Percentiles rank a stretch among this genome's conserved stretches.
Conservation (phyloP, 2,888 invertebrate species). For the Macrophya annulata region DNA sequence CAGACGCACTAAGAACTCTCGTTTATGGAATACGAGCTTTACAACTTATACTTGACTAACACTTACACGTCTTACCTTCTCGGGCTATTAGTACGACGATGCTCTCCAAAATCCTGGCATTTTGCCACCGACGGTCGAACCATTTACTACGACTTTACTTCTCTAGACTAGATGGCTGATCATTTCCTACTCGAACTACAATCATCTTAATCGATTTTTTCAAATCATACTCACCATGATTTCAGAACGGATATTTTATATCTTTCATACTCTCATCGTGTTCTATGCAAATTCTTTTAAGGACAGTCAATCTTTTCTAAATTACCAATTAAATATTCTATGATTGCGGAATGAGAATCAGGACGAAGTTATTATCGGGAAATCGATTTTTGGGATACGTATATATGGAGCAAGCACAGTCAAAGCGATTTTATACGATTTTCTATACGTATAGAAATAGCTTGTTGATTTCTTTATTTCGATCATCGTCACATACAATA, state of each 20-base stretch:
- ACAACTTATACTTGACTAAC: constrained; percentile 1
- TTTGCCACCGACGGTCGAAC: constrained; percentile 21
- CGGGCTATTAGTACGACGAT: constrained; percentile 30
- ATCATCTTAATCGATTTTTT: not conserved
- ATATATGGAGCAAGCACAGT: not conserved
- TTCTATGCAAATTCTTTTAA: not conserved
- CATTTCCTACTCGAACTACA: not conserved
- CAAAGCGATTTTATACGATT: not conserved
- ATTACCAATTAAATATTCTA: not conserved
- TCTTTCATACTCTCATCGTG: not conserved
- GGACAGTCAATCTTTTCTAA: not conserved
- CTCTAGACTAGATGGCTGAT: not conserved
- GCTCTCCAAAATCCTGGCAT: constrained; percentile 30
- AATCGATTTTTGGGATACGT: not conserved
- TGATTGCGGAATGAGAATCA: not conserved
- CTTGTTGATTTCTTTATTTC: not conserved
- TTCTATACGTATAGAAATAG: not conserved
- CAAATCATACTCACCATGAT: not conserved
- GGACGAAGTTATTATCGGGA: not conserved
- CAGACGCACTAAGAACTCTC: constrained; percentile 76
- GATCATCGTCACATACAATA: not conserved
- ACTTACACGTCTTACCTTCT: not conserved
- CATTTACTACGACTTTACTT: not conserved
- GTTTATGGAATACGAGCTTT: not conserved
- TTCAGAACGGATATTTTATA: not conserved